These are phyloP conservation scores for Neopelma chrysocephalum DNA, from an alignment of 2,797 vertebrate species.

Conservation along the genomic window DNA sequence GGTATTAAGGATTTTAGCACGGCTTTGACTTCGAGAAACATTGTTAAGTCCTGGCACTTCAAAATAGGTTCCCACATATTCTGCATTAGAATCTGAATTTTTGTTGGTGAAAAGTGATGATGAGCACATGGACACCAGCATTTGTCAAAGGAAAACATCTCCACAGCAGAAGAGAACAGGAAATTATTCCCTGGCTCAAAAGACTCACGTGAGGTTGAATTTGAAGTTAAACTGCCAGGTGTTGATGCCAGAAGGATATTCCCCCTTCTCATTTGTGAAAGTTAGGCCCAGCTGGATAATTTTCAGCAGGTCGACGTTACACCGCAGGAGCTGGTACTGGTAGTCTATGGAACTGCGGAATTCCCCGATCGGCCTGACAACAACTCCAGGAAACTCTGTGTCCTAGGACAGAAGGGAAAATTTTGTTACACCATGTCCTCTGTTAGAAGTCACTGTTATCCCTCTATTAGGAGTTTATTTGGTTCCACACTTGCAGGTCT, in stretches of 20 bases:
- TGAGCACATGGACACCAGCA: accelerated
- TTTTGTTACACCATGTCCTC: not conserved
- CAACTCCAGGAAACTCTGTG: slow-evolving; percentile 97
- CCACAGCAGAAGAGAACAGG: not conserved
- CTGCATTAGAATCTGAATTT: not conserved
- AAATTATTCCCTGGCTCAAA: not conserved
- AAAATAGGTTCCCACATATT: not conserved
- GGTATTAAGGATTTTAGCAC: not conserved
- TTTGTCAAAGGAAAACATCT: not conserved
- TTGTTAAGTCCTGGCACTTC: not conserved
- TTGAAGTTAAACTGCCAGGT: slow-evolving; percentile 99
- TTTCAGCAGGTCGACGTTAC: slow-evolving; percentile 96
- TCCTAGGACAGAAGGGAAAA: slow-evolving; percentile 79
- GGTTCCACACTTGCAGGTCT: not conserved
- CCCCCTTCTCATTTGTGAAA: slow-evolving; percentile 96
- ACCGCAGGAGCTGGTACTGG: slow-evolving; percentile 95
- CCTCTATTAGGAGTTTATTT: not conserved
- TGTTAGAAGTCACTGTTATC: not conserved
- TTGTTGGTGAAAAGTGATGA: not conserved
- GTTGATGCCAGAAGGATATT: slow-evolving; percentile 91
- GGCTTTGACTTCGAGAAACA: not conserved
- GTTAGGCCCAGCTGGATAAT: slow-evolving; percentile 97
- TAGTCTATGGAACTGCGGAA: slow-evolving; percentile 98
- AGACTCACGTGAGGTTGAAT: slow-evolving; percentile 94
- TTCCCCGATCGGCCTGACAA: slow-evolving; percentile 94